Percentiles rank a stretch among this genome's conserved stretches.
These are phyloP conservation scores for Chitala chitala DNA, from an alignment of 2,113 vertebrate species.

Conservation along the genomic window DNA sequence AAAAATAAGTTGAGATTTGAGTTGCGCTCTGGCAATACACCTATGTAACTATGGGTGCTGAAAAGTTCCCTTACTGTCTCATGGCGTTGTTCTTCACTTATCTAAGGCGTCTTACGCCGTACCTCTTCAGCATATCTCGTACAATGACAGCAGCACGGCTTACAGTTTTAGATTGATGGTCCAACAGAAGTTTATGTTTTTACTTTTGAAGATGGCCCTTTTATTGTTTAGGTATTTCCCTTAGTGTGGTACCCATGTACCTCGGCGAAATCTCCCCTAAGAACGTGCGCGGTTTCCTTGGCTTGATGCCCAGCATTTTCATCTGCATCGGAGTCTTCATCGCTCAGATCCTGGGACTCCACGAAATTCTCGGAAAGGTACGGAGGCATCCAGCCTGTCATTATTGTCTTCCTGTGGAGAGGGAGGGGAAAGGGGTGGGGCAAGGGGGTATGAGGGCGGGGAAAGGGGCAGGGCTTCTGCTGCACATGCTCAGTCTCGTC, in stretches of 20 bases:
- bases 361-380: conserved; percentile 75
- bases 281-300: conserved; percentile 76
- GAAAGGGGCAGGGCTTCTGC: not conserved
- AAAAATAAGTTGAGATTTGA: too few species aligned
- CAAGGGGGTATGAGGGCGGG: too few species aligned
- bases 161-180: too few species aligned
- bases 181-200: too few species aligned
- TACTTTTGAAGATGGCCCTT: too few species aligned
- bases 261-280: conserved; percentile 82
- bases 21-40: too few species aligned
- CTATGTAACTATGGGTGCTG: too few species aligned
- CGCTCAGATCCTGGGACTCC: conserved; percentile 77
- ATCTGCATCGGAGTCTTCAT: conserved; percentile 82
- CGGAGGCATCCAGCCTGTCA: conserved; percentile 14
- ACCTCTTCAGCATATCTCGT: too few species aligned
- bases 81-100: too few species aligned
- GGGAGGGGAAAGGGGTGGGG: not conserved
- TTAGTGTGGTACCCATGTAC: conserved; percentile 86
- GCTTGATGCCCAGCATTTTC: conserved; percentile 79
- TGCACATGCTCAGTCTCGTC: not conserved
- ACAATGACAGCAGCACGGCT: too few species aligned
- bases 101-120: too few species aligned
- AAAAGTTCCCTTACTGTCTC: too few species aligned
- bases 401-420: not conserved
- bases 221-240: conserved; percentile 64